Conservation (phyloP, 2,888 invertebrate genomes). For the Drosophila vallismaia region DNA sequence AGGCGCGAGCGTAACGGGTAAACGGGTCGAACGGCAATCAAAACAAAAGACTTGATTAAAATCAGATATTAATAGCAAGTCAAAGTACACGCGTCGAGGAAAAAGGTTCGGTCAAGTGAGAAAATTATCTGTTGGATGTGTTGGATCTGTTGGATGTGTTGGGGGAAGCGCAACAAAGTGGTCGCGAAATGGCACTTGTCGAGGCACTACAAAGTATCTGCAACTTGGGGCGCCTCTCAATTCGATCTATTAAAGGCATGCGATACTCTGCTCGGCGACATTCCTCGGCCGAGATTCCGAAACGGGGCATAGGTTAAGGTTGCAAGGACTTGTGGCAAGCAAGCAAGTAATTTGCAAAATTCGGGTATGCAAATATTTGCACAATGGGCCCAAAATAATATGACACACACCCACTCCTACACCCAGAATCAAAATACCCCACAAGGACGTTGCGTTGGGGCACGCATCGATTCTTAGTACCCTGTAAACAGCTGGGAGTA, state of each 20-base stretch:
- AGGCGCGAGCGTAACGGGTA: slow-evolving; percentile 7
- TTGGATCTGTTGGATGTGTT: not conserved
- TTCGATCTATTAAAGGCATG: too few relatives aligned
- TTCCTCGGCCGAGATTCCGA: slow-evolving; percentile 2
- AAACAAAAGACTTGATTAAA: slow-evolving; percentile 42
- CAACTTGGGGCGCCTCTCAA: not conserved
- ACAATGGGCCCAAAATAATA: slow-evolving; percentile 54
- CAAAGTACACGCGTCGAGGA: slow-evolving; percentile 10
- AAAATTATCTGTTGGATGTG: not conserved
- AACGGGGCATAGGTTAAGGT: slow-evolving; percentile 4
- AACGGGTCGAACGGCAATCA: slow-evolving; percentile 43
- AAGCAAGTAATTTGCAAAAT: slow-evolving; percentile 71
- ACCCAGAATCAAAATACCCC: slow-evolving; percentile 17
- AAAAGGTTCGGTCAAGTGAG: slow-evolving; percentile 24
- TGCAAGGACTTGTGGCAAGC: not conserved
- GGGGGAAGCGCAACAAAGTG: slow-evolving; percentile 27
- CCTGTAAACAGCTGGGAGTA: slow-evolving; percentile 13
- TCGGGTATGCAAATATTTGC: slow-evolving; percentile 69
- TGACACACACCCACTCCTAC: not conserved
- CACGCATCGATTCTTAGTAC: slow-evolving; percentile 15
- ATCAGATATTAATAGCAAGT: slow-evolving; percentile 63
- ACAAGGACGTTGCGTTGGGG: slow-evolving; percentile 9
- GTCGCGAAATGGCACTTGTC: not conserved
- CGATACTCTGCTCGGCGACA: too few relatives aligned
- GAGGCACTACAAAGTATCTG: slow-evolving; percentile 5